Percentiles rank a stretch among this genome's conserved stretches.
Evolutionary conservation across 2,797 vertebrate genomes (phyloP).

Genomic region (Sternotherus odoratus): DNA sequence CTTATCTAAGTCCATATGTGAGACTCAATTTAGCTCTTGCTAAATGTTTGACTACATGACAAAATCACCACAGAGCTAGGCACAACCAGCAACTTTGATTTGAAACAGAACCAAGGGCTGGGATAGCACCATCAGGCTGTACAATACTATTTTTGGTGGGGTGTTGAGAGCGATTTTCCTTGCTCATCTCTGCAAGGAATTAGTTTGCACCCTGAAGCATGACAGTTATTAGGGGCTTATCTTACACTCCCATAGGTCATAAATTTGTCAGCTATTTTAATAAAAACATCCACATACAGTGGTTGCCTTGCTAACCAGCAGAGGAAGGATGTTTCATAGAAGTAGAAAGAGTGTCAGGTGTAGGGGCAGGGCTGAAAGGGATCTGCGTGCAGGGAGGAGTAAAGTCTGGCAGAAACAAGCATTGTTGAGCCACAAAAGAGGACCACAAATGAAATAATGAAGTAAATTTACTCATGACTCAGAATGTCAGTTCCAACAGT

Average conservation of each 20-base stretch:
- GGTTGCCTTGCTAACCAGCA: background rate
- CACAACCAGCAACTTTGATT: background rate
- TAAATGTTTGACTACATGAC: background rate
- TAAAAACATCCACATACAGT: background rate
- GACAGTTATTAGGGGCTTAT: background rate
- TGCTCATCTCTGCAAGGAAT: background rate
- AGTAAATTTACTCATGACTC: background rate
- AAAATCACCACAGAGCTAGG: background rate
- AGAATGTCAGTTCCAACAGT: background rate
- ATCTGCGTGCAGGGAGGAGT: background rate
- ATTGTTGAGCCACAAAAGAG: background rate
- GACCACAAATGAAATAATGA: background rate
- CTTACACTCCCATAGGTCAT: background rate
- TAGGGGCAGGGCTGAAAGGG: background rate
- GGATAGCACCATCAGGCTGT: background rate
- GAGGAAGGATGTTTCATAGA: background rate
- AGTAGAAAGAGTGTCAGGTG: accelerated
- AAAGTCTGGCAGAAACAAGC: background rate
- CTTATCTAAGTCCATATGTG: accelerated
- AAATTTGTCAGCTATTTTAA: background rate
- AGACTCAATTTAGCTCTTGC: background rate
- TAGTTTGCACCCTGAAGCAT: background rate
- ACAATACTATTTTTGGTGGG: background rate
- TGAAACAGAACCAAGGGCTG: background rate
- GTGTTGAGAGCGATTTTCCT: background rate